Percentiles rank a stretch among this genome's conserved stretches.
Conservation (phyloP, 2,797 vertebrate species). For the Diplodus puntazzo region DNA sequence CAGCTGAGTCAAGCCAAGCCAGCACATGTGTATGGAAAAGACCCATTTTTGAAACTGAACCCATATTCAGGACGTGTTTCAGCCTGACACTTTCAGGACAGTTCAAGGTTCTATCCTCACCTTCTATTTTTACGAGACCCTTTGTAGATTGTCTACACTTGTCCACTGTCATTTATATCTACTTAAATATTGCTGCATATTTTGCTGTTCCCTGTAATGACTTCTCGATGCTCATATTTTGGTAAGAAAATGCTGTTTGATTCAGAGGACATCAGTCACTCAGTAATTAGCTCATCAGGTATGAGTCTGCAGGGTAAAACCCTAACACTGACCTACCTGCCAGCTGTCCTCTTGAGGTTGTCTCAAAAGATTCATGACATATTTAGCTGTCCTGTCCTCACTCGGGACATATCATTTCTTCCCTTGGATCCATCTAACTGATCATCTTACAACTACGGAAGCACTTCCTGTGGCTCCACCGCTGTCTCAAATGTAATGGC, state of each 20-base stretch:
- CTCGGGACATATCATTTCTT: constrained; percentile 53
- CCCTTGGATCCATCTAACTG: constrained; percentile 55
- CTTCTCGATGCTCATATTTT: constrained; percentile 17
- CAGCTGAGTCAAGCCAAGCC: no score
- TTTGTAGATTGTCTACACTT: constrained; percentile 1
- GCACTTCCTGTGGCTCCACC: constrained; percentile 52
- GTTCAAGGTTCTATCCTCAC: constrained; percentile 1
- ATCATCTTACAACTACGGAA: constrained; percentile 59
- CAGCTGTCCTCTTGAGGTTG: constrained; percentile 38
- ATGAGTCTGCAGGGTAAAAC: constrained; percentile 32
- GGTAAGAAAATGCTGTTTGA: background rate
- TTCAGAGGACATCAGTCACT: constrained; percentile 6
- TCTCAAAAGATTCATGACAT: constrained; percentile 56
- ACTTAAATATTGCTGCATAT: background rate
- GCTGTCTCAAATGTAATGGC: constrained; percentile 50
- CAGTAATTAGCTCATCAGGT: constrained; percentile 48
- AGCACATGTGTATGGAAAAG: no score
- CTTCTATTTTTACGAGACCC: background rate
- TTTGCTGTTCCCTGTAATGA: background rate
- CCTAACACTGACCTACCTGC: constrained; percentile 30
- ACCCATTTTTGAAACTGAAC: background rate
- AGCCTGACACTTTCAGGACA: constrained; percentile 1
- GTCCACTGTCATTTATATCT: background rate
- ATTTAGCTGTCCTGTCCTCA: constrained; percentile 41
- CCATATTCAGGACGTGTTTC: background rate